phyloP scores from a whole-genome alignment of 2,797 vertebrate genomes.

The Emydoidea blandingii region DNA sequence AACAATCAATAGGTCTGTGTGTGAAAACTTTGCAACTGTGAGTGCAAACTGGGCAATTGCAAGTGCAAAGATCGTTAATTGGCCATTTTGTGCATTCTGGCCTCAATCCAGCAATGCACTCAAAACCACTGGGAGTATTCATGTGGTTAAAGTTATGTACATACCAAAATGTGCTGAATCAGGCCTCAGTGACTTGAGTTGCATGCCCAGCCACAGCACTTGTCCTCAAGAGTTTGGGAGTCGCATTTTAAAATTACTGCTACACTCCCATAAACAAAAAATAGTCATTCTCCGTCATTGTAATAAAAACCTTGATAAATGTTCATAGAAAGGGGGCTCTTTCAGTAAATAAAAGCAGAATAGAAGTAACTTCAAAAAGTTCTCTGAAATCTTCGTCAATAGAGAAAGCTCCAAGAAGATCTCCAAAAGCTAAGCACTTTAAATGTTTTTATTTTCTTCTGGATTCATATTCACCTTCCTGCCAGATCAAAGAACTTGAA shows the following conservation, averaged over 20 bases:
- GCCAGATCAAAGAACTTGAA: background rate
- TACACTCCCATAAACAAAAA: background rate
- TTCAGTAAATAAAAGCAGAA: background rate
- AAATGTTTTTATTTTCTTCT: background rate
- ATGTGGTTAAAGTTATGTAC: accelerated
- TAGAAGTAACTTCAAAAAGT: background rate
- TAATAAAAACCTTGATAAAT: background rate
- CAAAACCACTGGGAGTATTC: background rate
- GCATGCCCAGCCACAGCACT: background rate
- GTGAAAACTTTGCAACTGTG: background rate
- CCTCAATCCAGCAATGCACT: background rate
- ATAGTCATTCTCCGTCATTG: background rate
- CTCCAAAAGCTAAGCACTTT: background rate
- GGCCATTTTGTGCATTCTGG: background rate
- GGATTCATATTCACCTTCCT: background rate
- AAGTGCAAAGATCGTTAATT: background rate
- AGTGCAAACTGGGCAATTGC: background rate
- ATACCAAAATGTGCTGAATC: background rate
- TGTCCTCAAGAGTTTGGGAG: background rate
- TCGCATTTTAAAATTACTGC: background rate
- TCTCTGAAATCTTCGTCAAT: background rate
- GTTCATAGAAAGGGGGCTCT: background rate
- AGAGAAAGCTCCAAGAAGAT: background rate
- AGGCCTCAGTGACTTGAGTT: background rate
- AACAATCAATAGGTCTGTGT: background rate